Evolutionary conservation across 2,888 invertebrate species (phyloP), one percentile per base, ranked within the genome.

Genomic region (Furcula furcula): DNA sequence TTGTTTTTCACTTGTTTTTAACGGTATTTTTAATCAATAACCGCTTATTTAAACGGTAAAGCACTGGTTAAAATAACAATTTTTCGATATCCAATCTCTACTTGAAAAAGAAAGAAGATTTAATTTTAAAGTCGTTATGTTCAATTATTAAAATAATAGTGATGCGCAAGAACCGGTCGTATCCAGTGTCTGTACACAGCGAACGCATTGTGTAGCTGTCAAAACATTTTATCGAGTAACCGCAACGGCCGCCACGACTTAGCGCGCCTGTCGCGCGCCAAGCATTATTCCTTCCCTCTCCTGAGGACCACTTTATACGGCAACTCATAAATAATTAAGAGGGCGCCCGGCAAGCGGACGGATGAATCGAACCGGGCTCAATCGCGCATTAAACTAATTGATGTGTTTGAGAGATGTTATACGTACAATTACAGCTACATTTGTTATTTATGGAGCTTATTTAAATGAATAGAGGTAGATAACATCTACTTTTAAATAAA

Each of bases 201-300:
- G 40, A 30, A 25, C 25, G 40, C 50, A 58, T 62, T 59, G 62
- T 56, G 55, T 49, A 36, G 45, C 49, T 46, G 55, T 57, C 46
- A 56, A 40, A 37, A 52, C 48, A 48, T 59, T 65, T 63, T 63
- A 68, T 65, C 47, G 52, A 37, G 35, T 21, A 29, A 38, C 31
- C 38, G 33, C 31, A 42, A 51, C 43, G 51, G 52, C 57, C 49
- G 46, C 42, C 51, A 53, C 44, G 78, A 79, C 75, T 73, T 70
- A 79, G 52, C 55, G 51, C 40, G 55, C 43, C 47, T 61, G 76
- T 65, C 70, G 46, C 21, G 34, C 32, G 47, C 34, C 56, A 58
- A 51, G 57, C 53, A 73, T 75, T 76, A n/a, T 68, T 65, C 46
- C 67, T 64, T 74, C 76, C 68, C 50, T 68, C 60, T 44, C 43